Evolutionary conservation across 2,888 invertebrate genomes (phyloP), one percentile per base, ranked within the genome.

Genomic region (Phyllotreta cruciferae): DNA sequence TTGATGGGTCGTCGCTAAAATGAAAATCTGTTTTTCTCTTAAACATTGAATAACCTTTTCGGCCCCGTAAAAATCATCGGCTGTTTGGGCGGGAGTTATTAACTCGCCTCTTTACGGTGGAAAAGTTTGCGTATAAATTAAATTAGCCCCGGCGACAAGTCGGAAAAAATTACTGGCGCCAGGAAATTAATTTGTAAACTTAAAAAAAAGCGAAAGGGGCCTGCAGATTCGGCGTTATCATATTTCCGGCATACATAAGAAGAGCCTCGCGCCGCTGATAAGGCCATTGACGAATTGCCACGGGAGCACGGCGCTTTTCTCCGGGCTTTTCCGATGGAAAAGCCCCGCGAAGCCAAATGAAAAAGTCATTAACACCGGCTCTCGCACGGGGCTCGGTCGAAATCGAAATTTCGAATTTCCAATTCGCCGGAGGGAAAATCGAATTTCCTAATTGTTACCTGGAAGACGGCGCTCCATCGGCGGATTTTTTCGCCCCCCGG

Each of bases 331-430:
- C 62, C 62, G 49, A 70, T 71, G 72, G 71, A 70, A 72, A 71
- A 73, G 68, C 66, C 69, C 69, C 69, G 70, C 56, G 73, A 72
- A 66, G 70, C 70, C 71, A 71, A 64, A 77, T 78, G 78, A 77
- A 78, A 78, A 78, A 78, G 73, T 77, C 76, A 78, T 78, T 78
- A 78, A 76, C 77, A 75, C 74, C 70, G 71, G 61, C 62, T 60
- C 55, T 63, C 44, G 53, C 50, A 1, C 45, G 54, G 56, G 54
- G 38, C 58, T 55, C 41, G 57, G 52, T 4, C 2, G 4, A 24
- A 24, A 24, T 24, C 24, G 24, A 24, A 24, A 24, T 24, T 24
- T 24, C 24, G 24, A 24, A 24, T 24, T 24, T 24, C 4, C 24
- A 24, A 24, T 24, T 24, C 24, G 24, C 24, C 24, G 24, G 24